Base-by-base conservation (phyloP, 2,888 invertebrate genomes). In the Biston stratarius region DNA sequence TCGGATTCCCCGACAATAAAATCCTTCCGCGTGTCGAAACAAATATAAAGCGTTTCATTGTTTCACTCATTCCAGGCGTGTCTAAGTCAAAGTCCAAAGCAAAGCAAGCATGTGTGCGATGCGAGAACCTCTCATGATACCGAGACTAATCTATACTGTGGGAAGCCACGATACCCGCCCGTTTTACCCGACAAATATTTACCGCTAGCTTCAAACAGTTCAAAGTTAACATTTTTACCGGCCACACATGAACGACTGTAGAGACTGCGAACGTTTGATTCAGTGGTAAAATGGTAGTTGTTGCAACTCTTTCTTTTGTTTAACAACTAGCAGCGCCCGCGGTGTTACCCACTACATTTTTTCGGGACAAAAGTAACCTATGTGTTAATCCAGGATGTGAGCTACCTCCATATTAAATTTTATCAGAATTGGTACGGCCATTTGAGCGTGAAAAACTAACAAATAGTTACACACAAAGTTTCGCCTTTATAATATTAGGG, bases 61-160 rank as follows among this genome's bases (percentile, higher is more conserved):
- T 55, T 44, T 33, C 55, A 55, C 5, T n/a, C 24, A 11, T 53
- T 53, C 52, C 38, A 5, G 52, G 38, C 52, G 52, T 53, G 34
- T 51, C 62, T 44, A 58, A 67, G 58, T 33, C 45, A 48, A 44
- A 53, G n/a, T 49, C 67, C 63, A 63, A 63, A 67, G 57, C 24
- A 67, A 67, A 63, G 56, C 60, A 60, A 63, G 62, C 56, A 61
- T 60, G 51, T 56, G 44, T 56, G 61, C 58, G 47, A 45, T 45
- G 57, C 45, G n/a, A 51, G 62, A 56, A 52, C 60, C 67, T 63
- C 51, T 52, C 60, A 63, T 63, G 58, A 53, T 53, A 59, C 59
- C 64, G 62, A 47, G 69, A 67, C 77, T 49, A 74, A 77, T 74
- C 53, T 5, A 52, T 69, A 77, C 69, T 77, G 77, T 77, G 77